Base-by-base conservation (phyloP, 2,888 invertebrate species). In the Pachliopta kotzebuea region DNA sequence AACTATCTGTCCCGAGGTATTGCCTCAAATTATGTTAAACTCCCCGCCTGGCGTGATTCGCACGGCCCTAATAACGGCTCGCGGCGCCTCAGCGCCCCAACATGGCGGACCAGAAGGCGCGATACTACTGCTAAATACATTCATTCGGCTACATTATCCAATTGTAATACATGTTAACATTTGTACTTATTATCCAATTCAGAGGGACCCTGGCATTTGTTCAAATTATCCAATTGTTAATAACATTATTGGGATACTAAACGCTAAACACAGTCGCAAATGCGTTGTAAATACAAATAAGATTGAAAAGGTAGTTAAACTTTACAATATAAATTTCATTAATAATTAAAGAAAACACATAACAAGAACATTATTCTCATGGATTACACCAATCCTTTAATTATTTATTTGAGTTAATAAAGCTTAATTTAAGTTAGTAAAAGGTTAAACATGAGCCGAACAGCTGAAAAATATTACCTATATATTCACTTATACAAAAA, bases 1-100 rank as follows among this genome's bases (percentile, higher is more conserved):
- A 84, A 86, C 83, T 85, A 85, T 81, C 82, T 83, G 82, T 84
- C 82, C 76, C 73, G 77, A 72, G 74, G 78, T 80, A 84, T 87
- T 85, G 79, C 78, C 76, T 79, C 78, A 79, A 88, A 88, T 88
- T 86, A 85, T 83, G 84, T 80, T 88, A 89, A 88, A 84, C 84
- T 82, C 75, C 71, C 73, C 69, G 73, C 68, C 67, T 67, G 68
- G 64, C 64, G 67, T 69, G 70, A 70, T 71, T 72, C 73, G 67
- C 71, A 72, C 73, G 76, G 74, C 77, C 76, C 76, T 86, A 88
- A 87, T 88, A 82, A 80, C 73, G 75, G 74, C 72, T 69, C 69
- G 70, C 71, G 69, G 72, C 74, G 77, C 75, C 74, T 69, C 65
- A 72, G 74, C 73, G 69, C 70, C 56, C 66, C 65, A 75, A 73